A percentile compares a stretch with the other conserved stretches of the same genome.
Evolutionary conservation across 1,140 invertebrate species (phyloP).

Genomic region (Uloborus diversus): DNA sequence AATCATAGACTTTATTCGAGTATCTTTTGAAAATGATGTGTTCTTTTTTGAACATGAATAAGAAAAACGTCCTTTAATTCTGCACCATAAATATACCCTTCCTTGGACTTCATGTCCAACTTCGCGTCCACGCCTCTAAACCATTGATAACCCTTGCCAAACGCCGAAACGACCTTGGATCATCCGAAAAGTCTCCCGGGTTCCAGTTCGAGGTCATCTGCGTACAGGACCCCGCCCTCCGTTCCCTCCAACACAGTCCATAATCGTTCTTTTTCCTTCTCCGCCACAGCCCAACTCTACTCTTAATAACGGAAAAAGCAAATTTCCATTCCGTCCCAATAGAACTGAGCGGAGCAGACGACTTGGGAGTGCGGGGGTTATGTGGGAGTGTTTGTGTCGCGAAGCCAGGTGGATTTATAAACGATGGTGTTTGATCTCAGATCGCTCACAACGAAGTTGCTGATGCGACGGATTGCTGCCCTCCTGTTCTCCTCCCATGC

Average conservation of each 20-base stretch:
- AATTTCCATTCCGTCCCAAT: conserved; percentile 11
- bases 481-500: too few relatives aligned
- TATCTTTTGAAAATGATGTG: too few relatives aligned
- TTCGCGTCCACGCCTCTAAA: conserved; percentile 10
- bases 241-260: conserved; percentile 29
- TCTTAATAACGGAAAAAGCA: conserved; percentile 16
- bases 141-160: neutral
- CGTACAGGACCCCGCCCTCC: conserved; percentile 38
- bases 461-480: too few relatives aligned
- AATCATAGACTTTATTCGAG: too few relatives aligned
- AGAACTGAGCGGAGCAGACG: neutral
- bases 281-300: too few relatives aligned
- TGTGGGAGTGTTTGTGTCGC: neutral
- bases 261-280: conserved; percentile 47
- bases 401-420: neutral
- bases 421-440: neutral
- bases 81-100: too few relatives aligned
- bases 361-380: neutral
- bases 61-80: too few relatives aligned
- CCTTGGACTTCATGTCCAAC: neutral
- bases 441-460: too few relatives aligned
- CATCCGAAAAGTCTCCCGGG: conserved; percentile 27
- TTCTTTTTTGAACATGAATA: too few relatives aligned
- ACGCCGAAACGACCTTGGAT: conserved; percentile 30
- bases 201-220: conserved; percentile 32